Base-by-base conservation (phyloP, 2,113 vertebrate species). In the Promerops cafer region DNA sequence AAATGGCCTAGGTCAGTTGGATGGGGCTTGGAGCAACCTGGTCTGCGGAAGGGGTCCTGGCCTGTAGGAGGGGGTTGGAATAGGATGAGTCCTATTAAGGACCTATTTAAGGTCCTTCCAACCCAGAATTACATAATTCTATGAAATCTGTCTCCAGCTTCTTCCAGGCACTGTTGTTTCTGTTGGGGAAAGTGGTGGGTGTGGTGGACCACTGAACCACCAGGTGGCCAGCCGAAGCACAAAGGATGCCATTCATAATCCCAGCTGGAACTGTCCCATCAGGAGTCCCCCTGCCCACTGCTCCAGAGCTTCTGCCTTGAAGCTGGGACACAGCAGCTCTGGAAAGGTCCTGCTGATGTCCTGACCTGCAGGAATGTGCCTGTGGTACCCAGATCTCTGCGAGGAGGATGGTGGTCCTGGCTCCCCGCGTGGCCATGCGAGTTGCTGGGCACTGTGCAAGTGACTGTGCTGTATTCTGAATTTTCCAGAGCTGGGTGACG, bases 341-440 rank as follows among this genome's bases (percentile, higher is more conserved):
- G 44, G 39, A 8, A 30, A 24, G 22, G 64, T 57, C 40, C 68
- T 53, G 37, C 37, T 56, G 75, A 5, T 86, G 37, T 27, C 54
- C 47, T 71, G 82, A 40, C 49, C 50, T 13, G 19, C 68, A 70
- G 86, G 68, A 53, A 44, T 9, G 9, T 15, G 3, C 68, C 35
- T 14, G 24, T 53, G 72, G 50, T 57, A 59, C 39, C 16, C 56
- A 39, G 8, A 22, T 50, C 59, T 37, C 59, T 14, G 35, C 14
- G 5, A 59, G 59, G 30, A 75, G 56, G 33, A 10, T 11, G 5
- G 26, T 9, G 54, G 21, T 35, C 72, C 61, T 0, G 0, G 40
- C 71, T 89, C 8, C 50, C 44, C 0, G 6, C 1, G 2, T 23
- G 27, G 49, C 53, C 1, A 0, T 9, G 13, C 1, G 2, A 24